Conservation (phyloP, 2,888 invertebrate genomes). For the Drepana falcataria region DNA sequence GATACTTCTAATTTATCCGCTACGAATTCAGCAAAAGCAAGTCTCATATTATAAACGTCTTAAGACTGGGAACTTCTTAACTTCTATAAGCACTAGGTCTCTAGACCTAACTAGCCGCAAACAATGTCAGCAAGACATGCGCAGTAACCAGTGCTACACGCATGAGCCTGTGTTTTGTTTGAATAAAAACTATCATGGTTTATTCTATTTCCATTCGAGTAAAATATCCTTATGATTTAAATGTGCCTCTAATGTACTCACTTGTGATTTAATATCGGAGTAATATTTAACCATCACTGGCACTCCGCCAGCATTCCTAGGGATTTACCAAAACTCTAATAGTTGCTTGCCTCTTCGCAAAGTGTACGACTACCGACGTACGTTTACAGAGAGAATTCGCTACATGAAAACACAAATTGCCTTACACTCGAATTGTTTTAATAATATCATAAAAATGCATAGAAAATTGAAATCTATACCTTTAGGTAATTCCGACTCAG, state of each 20-base stretch:
- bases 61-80: too few species aligned
- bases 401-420: not conserved
- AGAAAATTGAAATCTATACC: not conserved
- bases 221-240: not conserved
- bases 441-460: not conserved
- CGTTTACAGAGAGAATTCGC: not conserved
- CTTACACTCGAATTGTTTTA: not conserved
- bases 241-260: not conserved
- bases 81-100: too few species aligned
- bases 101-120: too few species aligned
- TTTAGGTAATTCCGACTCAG: not conserved
- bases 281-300: not conserved
- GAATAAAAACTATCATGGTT: not conserved
- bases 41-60: too few species aligned
- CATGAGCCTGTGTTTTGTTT: not conserved
- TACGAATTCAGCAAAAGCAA: too few species aligned
- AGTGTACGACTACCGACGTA: not conserved
- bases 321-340: slow-evolving; percentile 7
- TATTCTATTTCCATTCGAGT: not conserved
- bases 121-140: too few species aligned
- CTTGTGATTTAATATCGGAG: not conserved
- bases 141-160: too few species aligned
- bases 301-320: slow-evolving; percentile 4
- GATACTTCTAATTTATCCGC: too few species aligned
- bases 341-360: not conserved